Conservation (phyloP, 2,888 invertebrate genomes). For the Melinaea menophilus region DNA sequence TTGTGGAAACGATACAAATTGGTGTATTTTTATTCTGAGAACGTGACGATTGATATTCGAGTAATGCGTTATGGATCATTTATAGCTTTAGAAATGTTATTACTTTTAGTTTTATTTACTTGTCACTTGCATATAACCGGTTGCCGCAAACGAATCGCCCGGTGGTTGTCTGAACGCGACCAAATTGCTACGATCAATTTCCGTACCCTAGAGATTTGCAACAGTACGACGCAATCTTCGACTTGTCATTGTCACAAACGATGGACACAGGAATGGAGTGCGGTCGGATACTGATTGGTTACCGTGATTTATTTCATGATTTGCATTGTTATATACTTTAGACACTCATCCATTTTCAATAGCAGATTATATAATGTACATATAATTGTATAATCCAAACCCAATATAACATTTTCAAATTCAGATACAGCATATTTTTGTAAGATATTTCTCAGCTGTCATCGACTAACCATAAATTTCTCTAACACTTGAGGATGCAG, state of each 20-base stretch:
- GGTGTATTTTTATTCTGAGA: conserved; percentile 40
- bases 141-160: conserved; percentile 45
- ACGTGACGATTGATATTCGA: conserved; percentile 47
- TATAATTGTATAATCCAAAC: background rate
- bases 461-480: conserved; percentile 35
- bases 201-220: conserved; percentile 56
- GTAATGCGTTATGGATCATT: conserved; percentile 44
- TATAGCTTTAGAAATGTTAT: conserved; percentile 1
- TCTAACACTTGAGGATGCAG: conserved; percentile 49
- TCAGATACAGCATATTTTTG: conserved; percentile 26
- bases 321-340: conserved; percentile 24
- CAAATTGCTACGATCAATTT: conserved; percentile 71
- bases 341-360: no score
- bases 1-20: conserved; percentile 35
- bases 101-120: background rate
- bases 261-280: conserved; percentile 41
- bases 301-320: conserved; percentile 32
- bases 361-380: background rate
- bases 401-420: background rate
- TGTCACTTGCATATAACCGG: conserved; percentile 11
- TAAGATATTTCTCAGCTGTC: conserved; percentile 34
- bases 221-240: conserved; percentile 64
- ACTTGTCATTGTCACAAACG: conserved; percentile 65
- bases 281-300: conserved; percentile 36
- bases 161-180: conserved; percentile 48